phyloP scores from a whole-genome alignment of 2,113 vertebrate species.

The Rallus limicola region DNA sequence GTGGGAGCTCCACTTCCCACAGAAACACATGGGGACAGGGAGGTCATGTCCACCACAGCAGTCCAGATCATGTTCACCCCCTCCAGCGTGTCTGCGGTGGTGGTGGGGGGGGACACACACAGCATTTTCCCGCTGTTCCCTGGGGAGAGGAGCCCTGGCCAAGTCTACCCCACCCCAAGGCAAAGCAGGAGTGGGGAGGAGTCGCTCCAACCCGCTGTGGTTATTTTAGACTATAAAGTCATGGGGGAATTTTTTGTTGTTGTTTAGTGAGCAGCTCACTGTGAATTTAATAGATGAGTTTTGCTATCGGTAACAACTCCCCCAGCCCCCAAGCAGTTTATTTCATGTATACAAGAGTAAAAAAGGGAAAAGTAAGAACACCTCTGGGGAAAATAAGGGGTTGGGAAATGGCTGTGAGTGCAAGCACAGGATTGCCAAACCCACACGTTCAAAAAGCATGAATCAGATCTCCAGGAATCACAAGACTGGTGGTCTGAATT shows the following conservation, averaged over 20 bases:
- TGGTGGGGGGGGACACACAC: background rate
- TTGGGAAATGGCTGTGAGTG: conserved; percentile 49
- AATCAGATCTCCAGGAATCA: conserved; percentile 64
- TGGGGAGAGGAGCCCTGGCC: background rate
- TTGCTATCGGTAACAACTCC: conserved; percentile 39
- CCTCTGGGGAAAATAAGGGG: conserved; percentile 61
- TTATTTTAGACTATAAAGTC: conserved; percentile 19
- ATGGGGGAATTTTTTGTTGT: background rate
- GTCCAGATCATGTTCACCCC: background rate
- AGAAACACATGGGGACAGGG: background rate
- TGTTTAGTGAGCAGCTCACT: conserved; percentile 12
- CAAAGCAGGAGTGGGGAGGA: background rate
- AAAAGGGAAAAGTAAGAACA: conserved; percentile 45
- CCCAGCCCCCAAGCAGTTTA: conserved; percentile 30
- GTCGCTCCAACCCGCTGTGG: background rate
- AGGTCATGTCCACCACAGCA: fast-evolving
- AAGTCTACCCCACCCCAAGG: background rate
- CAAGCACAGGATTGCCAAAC: conserved; percentile 50
- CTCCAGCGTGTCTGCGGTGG: background rate
- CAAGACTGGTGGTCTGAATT: conserved; percentile 67
- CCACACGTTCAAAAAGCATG: conserved; percentile 53
- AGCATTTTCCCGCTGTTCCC: background rate
- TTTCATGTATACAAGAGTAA: conserved; percentile 21
- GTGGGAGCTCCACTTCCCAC: background rate
- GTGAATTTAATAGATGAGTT: conserved; percentile 46